Percentiles rank a stretch among this genome's conserved stretches.
Conservation (phyloP, 2,888 invertebrate species). For the Nasonovia ribisnigri region DNA sequence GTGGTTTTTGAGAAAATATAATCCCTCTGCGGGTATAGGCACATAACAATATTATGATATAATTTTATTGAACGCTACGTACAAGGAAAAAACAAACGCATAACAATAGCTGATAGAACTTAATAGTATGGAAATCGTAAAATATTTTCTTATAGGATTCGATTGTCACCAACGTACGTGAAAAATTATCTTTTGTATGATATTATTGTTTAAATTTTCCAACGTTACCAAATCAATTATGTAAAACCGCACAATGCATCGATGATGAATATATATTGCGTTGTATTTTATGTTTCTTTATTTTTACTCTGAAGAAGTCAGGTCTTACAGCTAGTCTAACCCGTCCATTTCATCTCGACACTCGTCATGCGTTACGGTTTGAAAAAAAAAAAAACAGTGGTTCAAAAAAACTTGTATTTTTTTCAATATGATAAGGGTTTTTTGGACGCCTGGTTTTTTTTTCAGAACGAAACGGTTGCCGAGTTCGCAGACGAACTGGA, state of each 20-base stretch:
- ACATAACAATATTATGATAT: neutral
- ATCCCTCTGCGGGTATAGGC: neutral
- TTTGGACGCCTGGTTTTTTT: neutral
- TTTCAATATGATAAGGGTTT: too few relatives aligned
- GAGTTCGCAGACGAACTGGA: neutral
- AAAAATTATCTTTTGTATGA: neutral
- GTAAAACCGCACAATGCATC: neutral
- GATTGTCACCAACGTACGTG: too few relatives aligned
- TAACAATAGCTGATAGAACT: neutral
- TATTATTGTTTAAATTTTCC: neutral
- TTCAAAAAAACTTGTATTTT: too few relatives aligned
- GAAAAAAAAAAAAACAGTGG: too few relatives aligned
- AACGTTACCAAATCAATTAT: neutral
- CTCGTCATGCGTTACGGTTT: too few relatives aligned
- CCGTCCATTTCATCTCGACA: too few relatives aligned
- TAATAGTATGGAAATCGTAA: neutral
- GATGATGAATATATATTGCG: neutral
- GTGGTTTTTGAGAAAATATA: neutral
- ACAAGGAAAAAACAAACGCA: neutral
- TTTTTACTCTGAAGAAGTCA: neutral
- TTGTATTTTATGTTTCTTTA: neutral
- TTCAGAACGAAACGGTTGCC: neutral
- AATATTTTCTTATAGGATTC: too few relatives aligned
- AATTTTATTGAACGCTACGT: neutral
- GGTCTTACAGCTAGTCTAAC: too few relatives aligned